Evolutionary conservation across 1,140 invertebrate genomes (phyloP).

Genomic region (Ips nitidus): DNA sequence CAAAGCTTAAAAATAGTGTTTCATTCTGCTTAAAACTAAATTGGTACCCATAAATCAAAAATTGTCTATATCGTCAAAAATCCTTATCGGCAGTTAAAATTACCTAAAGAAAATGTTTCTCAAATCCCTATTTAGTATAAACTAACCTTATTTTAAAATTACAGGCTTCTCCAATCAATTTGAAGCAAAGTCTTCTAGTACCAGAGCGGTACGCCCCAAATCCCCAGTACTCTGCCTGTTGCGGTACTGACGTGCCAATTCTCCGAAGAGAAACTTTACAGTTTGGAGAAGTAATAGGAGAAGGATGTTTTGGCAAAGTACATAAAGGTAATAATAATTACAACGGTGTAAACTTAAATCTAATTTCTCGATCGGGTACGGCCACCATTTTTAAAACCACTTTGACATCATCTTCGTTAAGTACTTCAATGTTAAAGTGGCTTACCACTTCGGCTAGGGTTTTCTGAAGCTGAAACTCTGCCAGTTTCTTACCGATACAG

Average conservation of each 20-base stretch:
- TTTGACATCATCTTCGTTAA: constrained; percentile 55
- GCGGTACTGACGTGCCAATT: constrained; percentile 61
- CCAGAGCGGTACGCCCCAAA: constrained; percentile 75
- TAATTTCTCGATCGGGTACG: constrained; percentile 55
- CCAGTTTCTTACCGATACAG: constrained; percentile 80
- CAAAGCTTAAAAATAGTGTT: too few species aligned
- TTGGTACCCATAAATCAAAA: too few species aligned
- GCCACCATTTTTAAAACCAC: constrained; percentile 61
- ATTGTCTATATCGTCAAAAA: too few species aligned
- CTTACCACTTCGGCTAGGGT: constrained; percentile 61
- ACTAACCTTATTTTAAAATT: too few species aligned
- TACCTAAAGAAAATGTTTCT: too few species aligned
- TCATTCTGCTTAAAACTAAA: too few species aligned
- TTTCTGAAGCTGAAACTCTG: constrained; percentile 70
- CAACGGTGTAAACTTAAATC: constrained; percentile 39
- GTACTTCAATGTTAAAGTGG: constrained; percentile 54
- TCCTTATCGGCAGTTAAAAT: too few species aligned
- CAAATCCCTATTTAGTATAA: too few species aligned
- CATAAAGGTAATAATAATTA: constrained; percentile 68
- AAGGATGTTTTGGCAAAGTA: constrained; percentile 92
- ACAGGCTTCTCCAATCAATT: constrained; percentile 55
- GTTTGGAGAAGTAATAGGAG: constrained; percentile 79
- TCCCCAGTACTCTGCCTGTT: constrained; percentile 70
- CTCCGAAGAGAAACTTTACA: constrained; percentile 64
- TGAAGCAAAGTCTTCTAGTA: constrained; percentile 63